phyloP scores from a whole-genome alignment of 2,113 vertebrate species.

The Ceyx margarethae region DNA sequence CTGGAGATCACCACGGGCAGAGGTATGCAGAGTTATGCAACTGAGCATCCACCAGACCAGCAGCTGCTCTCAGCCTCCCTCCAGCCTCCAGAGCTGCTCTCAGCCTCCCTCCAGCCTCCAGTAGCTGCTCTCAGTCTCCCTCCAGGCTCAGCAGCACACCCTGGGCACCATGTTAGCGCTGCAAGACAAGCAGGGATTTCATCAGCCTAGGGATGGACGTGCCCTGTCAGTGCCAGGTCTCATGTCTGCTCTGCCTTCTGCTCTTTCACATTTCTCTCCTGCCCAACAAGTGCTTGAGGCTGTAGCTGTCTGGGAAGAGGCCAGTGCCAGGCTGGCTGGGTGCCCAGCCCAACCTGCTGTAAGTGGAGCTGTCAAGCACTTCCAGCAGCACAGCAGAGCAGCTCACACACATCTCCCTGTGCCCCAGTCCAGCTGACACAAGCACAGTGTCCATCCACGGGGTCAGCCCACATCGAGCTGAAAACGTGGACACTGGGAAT shows the following conservation, averaged over 20 bases:
- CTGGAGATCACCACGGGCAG: neutral
- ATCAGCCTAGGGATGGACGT: neutral
- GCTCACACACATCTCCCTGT: rapidly evolving
- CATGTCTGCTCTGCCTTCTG: neutral
- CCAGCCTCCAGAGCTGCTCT: neutral
- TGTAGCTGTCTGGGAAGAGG: neutral
- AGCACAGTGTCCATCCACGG: neutral
- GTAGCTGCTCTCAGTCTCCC: neutral
- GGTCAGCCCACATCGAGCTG: neutral
- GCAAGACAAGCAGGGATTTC: neutral
- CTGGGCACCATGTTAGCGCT: neutral
- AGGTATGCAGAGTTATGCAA: neutral
- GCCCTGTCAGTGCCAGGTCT: neutral
- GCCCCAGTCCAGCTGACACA: neutral
- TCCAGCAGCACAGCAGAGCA: neutral
- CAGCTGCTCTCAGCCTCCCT: neutral
- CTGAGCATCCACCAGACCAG: neutral
- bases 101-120: neutral
- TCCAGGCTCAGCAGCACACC: rapidly evolving
- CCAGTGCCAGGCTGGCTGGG: neutral
- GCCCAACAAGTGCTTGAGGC: rapidly evolving
- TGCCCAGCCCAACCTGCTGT: neutral
- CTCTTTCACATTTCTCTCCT: neutral
- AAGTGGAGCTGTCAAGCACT: neutral
- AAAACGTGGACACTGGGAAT: neutral